These are phyloP conservation scores for Sesia apiformis DNA, from an alignment of 2,888 invertebrate genomes.

Conservation along the genomic window DNA sequence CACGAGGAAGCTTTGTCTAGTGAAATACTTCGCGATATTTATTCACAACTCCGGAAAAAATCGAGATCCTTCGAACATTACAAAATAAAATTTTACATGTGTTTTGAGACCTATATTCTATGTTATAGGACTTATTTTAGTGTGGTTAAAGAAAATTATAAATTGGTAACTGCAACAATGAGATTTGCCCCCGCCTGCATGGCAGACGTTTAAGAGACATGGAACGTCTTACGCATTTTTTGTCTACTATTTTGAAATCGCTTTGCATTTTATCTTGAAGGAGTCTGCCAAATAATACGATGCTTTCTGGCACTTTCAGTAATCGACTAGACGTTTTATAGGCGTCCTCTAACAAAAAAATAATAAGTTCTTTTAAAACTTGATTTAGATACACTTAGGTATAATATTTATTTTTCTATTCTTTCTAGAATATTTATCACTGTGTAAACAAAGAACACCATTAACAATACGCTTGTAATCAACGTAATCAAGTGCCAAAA, in stretches of 20 bases:
- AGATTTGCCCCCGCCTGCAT: constrained; percentile 16
- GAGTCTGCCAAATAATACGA: not conserved
- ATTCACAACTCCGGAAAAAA: constrained; percentile 1
- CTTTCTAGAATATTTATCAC: too few relatives aligned
- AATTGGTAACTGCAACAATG: constrained; percentile 6
- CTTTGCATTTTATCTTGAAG: not conserved
- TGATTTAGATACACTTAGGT: too few relatives aligned
- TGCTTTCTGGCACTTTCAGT: not conserved
- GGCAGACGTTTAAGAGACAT: constrained; percentile 18
- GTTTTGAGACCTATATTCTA: not conserved
- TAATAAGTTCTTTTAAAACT: too few relatives aligned
- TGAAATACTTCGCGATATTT: constrained; percentile 2
- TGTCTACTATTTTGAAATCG: not conserved
- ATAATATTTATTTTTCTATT: too few relatives aligned
- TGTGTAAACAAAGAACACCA: too few relatives aligned
- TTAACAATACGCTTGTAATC: too few relatives aligned
- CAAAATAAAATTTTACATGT: not conserved
- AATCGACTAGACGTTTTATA: too few relatives aligned
- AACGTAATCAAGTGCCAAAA: too few relatives aligned
- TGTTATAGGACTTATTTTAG: not conserved
- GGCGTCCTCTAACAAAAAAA: too few relatives aligned
- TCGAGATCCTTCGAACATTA: not conserved
- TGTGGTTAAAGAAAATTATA: not conserved
- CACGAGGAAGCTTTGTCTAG: constrained; percentile 1
- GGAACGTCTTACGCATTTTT: constrained; percentile 20